Conservation (phyloP, 2,888 invertebrate genomes). For the Drosophila meridiana region DNA sequence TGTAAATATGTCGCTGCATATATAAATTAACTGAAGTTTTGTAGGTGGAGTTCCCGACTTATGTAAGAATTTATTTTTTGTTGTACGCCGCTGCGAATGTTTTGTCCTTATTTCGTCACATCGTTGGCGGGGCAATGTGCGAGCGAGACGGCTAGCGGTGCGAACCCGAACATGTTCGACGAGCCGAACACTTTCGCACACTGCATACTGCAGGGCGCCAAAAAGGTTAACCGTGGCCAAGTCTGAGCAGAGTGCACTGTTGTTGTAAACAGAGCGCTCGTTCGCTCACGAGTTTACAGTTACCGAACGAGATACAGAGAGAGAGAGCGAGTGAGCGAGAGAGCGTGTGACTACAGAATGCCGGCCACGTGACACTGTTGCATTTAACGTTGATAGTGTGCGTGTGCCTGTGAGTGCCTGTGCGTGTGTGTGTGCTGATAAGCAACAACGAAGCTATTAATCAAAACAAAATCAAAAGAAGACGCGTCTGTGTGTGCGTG, state of each 20-base stretch:
- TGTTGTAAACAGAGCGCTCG: conserved; percentile 69
- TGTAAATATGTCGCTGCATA: conserved; percentile 27
- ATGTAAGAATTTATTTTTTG: conserved; percentile 73
- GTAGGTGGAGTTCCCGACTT: conserved; percentile 77
- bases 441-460: conserved; percentile 77
- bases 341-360: conserved; percentile 28
- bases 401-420: conserved; percentile 29
- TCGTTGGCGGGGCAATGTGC: conserved; percentile 54
- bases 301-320: conserved; percentile 9
- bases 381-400: conserved; percentile 49
- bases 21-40: conserved; percentile 32
- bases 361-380: conserved; percentile 81
- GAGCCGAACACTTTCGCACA: conserved; percentile 19
- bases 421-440: conserved; percentile 47
- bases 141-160: conserved; percentile 52
- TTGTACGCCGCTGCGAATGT: conserved; percentile 37
- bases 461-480: conserved; percentile 81
- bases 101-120: conserved; percentile 17
- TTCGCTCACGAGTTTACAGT: conserved; percentile 41
- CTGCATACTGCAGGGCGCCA: conserved; percentile 60
- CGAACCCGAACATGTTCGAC: conserved; percentile 73
- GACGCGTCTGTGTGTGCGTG: conserved; percentile 55
- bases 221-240: conserved; percentile 59
- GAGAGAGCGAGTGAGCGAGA: conserved; percentile 15
- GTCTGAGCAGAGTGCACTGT: conserved; percentile 42